These are phyloP conservation scores for Amphiprion percula DNA, from an alignment of 2,113 vertebrate species.

Conservation along the genomic window DNA sequence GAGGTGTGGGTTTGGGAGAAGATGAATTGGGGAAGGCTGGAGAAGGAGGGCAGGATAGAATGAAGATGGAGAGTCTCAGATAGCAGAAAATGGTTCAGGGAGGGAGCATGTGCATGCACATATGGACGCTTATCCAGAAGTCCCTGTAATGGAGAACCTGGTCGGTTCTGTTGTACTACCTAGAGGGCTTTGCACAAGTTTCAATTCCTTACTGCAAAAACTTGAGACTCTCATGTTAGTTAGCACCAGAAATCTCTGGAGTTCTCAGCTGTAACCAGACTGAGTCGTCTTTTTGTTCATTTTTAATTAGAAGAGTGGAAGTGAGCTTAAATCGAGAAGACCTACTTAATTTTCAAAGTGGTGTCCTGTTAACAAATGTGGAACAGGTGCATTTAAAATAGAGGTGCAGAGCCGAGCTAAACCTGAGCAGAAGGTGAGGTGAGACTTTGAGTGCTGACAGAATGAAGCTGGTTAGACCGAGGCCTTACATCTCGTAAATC, in stretches of 20 bases:
- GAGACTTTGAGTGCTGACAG: slow-evolving; percentile 34
- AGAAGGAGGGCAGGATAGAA: slow-evolving; percentile 10
- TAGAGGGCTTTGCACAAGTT: slow-evolving; percentile 54
- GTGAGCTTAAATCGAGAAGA: slow-evolving; percentile 26
- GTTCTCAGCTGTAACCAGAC: slow-evolving; percentile 39
- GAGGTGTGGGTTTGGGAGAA: slow-evolving; percentile 27
- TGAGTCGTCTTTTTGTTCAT: slow-evolving; percentile 30
- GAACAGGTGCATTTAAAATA: slow-evolving; percentile 32
- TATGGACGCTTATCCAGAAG: slow-evolving; percentile 31
- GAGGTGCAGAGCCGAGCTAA: slow-evolving; percentile 9
- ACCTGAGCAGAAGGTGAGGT: slow-evolving; percentile 54
- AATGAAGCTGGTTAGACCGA: slow-evolving; percentile 43
- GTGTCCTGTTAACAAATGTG: slow-evolving; percentile 16
- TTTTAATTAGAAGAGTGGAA: slow-evolving; percentile 36
- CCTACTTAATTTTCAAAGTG: slow-evolving; percentile 30
- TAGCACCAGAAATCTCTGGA: slow-evolving; percentile 19
- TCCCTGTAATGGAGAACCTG: slow-evolving; percentile 8
- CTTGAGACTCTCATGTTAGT: slow-evolving; percentile 6
- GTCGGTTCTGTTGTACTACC: slow-evolving; percentile 21
- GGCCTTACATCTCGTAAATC: slow-evolving; percentile 64
- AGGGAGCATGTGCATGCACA: slow-evolving; percentile 38
- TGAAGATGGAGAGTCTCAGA: slow-evolving; percentile 56
- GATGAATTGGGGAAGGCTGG: slow-evolving; percentile 32
- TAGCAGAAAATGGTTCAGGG: slow-evolving; percentile 21
- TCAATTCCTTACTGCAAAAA: slow-evolving; percentile 13